Evolutionary conservation across 2,888 invertebrate species (phyloP), one percentile per base, ranked within the genome.

Genomic region (Cephus nigrinus): DNA sequence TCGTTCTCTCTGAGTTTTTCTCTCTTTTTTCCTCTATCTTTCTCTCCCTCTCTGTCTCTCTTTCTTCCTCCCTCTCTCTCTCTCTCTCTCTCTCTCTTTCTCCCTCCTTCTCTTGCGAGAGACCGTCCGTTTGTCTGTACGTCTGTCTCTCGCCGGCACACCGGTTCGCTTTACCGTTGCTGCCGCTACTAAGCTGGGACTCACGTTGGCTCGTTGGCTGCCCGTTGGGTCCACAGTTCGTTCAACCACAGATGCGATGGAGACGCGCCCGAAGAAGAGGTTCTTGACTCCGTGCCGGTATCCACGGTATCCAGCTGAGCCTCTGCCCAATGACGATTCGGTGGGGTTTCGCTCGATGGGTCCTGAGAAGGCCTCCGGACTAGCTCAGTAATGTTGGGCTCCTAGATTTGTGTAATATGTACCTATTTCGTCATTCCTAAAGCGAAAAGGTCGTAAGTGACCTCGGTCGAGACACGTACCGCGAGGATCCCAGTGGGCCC

Each of bases 111-210:
- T 73, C 76, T 75, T 71, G 36, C 4, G 4, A 40, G 40, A 15
- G 40, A 5, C 40, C 40, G 15, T 40, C 75, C 74, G 69, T 32
- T 73, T 55, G 73, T 74, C 75, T 34, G 34, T 73, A 73, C 75
- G 55, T 73, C 69, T 72, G 40, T 40, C 75, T 32, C 30, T 68
- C 69, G 80, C 77, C 79, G 75, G 78, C 76, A 77, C 78, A 83
- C 82, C 84, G 83, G 82, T 84, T 81, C 87, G 83, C 86, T 88
- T 88, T 88, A 88, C 88, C 88, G 88, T 88, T 88, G 83, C 84
- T 75, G 76, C 78, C 30, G 69, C 69, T 32, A 30, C 12, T 32
- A 30, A 30, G 69, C 69, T 30, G 31, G 12, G 31, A 15, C 69
- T 30, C 69, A 69, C 69, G 30, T 32, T 32, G 69, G 69, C 12